These are phyloP conservation scores for Stichopus horrens DNA, from an alignment of 53 echinoderm and acorn worm species.

Conservation along the genomic window DNA sequence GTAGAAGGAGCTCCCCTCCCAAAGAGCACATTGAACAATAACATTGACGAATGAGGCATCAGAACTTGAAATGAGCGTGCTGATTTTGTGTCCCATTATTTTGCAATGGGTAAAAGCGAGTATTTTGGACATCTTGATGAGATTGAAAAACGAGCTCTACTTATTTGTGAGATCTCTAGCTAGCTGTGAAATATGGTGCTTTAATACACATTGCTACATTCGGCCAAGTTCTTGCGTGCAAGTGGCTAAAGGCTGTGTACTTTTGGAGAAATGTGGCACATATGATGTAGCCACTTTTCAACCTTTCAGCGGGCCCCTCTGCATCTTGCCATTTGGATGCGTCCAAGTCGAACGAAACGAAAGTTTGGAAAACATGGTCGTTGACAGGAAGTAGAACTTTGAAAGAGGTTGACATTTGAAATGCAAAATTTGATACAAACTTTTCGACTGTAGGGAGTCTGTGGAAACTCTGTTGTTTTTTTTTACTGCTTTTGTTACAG, in stretches of 20 bases:
- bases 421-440: too few relatives aligned
- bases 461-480: too few relatives aligned
- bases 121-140: background rate
- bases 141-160: background rate
- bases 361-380: too few relatives aligned
- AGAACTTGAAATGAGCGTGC: background rate
- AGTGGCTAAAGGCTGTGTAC: background rate
- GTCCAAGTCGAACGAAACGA: too few relatives aligned
- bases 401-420: too few relatives aligned
- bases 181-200: background rate
- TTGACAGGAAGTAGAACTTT: too few relatives aligned
- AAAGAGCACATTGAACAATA: constrained; percentile 29
- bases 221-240: background rate
- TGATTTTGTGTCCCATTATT: background rate
- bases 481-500: too few relatives aligned
- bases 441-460: too few relatives aligned
- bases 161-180: background rate
- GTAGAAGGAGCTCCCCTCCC: background rate
- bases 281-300: background rate
- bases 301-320: too few relatives aligned
- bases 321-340: too few relatives aligned
- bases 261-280: background rate
- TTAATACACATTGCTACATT: background rate
- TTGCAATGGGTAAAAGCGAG: background rate
- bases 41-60: constrained; percentile 19